These are phyloP conservation scores for Magallana nippona DNA, from an alignment of 2,888 invertebrate genomes.

Conservation along the genomic window DNA sequence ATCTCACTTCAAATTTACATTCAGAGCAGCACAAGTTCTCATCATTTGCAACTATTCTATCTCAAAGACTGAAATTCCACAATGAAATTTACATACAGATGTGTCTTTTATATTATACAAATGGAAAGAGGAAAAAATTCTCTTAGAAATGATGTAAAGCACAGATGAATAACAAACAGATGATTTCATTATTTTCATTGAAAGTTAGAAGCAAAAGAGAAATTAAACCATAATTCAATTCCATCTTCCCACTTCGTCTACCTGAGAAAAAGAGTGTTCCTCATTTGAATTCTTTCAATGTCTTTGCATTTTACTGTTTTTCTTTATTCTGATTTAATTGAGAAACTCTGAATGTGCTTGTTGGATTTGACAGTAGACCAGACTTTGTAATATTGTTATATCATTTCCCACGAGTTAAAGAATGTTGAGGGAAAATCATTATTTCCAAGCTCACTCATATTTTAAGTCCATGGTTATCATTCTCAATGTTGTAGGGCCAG, in stretches of 20 bases:
- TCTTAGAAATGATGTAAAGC: slow-evolving; percentile 18
- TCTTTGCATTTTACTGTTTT: neutral
- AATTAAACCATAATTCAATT: slow-evolving; percentile 33
- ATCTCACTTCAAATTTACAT: too few relatives aligned
- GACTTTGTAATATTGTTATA: slow-evolving; percentile 14
- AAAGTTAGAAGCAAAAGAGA: neutral
- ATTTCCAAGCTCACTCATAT: too few relatives aligned
- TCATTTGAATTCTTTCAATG: slow-evolving; percentile 15
- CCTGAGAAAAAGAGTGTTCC: slow-evolving; percentile 12
- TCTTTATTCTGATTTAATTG: neutral
- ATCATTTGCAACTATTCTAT: slow-evolving; percentile 2
- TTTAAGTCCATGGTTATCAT: too few relatives aligned
- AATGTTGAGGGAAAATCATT: neutral
- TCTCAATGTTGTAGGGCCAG: too few relatives aligned
- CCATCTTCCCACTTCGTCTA: neutral
- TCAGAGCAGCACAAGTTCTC: slow-evolving; percentile 1
- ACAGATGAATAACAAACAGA: slow-evolving; percentile 19
- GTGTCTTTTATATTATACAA: slow-evolving; percentile 11
- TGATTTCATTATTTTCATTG: slow-evolving; percentile 26
- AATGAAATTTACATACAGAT: slow-evolving; percentile 30
- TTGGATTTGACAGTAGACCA: neutral
- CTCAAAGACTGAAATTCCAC: neutral
- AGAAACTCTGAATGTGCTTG: neutral
- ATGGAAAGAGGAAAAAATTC: neutral
- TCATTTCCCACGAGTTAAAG: slow-evolving; percentile 11